phyloP scores from a whole-genome alignment of 2,888 invertebrate genomes.

The Drosophila macrospina region DNA sequence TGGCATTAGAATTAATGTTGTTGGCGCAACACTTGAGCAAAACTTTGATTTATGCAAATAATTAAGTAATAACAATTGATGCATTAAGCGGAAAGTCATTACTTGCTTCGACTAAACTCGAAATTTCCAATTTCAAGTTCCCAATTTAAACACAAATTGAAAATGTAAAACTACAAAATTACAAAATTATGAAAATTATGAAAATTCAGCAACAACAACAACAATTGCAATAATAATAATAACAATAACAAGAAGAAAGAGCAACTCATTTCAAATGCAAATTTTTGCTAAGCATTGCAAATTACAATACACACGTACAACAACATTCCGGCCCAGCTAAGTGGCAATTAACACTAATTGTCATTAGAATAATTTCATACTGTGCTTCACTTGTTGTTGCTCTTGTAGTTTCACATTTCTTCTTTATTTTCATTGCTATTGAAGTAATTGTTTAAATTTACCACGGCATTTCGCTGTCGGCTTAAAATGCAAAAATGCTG shows the following conservation, averaged over 20 bases:
- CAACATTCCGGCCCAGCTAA: conserved; percentile 60
- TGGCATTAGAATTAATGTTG: conserved; percentile 50
- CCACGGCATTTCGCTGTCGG: conserved; percentile 71
- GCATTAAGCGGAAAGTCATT: conserved; percentile 63
- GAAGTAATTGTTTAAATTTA: conserved; percentile 75
- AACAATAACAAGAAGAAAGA: conserved; percentile 32
- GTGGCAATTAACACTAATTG: conserved; percentile 82
- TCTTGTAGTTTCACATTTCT: conserved; percentile 17
- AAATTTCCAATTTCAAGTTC: conserved; percentile 13
- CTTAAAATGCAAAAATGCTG: conserved; percentile 69
- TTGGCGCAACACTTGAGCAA: conserved; percentile 16
- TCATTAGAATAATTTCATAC: conserved; percentile 80
- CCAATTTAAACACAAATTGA: conserved; percentile 33
- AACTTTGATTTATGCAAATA: conserved; percentile 76
- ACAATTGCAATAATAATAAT: conserved; percentile 17
- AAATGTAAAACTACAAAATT: conserved; percentile 47
- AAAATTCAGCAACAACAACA: no score
- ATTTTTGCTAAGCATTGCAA: conserved; percentile 64
- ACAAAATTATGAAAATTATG: conserved; percentile 30
- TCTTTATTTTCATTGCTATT: conserved; percentile 34
- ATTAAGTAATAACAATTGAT: conserved; percentile 76
- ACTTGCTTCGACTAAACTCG: conserved; percentile 56
- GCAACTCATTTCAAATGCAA: conserved; percentile 76
- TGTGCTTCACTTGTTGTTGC: conserved; percentile 42
- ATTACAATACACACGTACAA: conserved; percentile 64